These are phyloP conservation scores for Ictidomys tridecemlineatus DNA, from an alignment of 2,113 vertebrate genomes.

Conservation along the genomic window DNA sequence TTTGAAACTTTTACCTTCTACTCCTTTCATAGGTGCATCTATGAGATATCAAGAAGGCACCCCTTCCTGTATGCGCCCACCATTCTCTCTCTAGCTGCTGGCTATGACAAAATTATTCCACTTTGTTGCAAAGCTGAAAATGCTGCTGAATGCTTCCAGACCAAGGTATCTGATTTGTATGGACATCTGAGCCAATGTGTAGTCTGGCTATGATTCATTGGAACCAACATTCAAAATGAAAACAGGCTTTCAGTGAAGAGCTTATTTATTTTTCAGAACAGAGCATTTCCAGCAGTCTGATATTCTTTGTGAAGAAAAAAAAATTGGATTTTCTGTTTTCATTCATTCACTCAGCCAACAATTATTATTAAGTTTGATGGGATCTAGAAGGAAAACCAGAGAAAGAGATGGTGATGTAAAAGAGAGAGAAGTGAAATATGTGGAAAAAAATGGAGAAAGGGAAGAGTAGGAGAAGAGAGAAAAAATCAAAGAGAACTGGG, in stretches of 20 bases:
- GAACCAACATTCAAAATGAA: constrained; percentile 38
- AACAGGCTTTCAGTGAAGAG: neutral
- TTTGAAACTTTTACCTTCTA: neutral
- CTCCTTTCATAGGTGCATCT: constrained; percentile 78
- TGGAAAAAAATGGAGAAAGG: neutral
- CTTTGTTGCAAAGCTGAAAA: constrained; percentile 81
- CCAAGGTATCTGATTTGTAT: constrained; percentile 75
- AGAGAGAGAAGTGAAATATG: neutral
- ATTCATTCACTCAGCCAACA: neutral
- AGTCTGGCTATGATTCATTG: neutral
- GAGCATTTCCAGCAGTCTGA: neutral
- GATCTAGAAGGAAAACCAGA: neutral
- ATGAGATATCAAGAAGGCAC: constrained; percentile 79
- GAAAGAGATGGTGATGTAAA: neutral
- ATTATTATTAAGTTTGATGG: neutral
- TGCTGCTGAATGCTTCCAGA: constrained; percentile 80
- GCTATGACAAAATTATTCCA: constrained; percentile 73
- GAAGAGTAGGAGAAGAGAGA: neutral
- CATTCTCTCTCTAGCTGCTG: constrained; percentile 52
- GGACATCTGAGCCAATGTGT: neutral
- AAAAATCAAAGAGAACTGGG: neutral
- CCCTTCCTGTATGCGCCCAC: constrained; percentile 79
- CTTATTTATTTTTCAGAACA: neutral
- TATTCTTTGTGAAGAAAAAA: neutral
- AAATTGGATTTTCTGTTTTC: neutral